Percentiles rank a stretch among this genome's conserved stretches.
These are phyloP conservation scores for Labeo calbasu DNA, from an alignment of 2,797 vertebrate species.

Conservation along the genomic window DNA sequence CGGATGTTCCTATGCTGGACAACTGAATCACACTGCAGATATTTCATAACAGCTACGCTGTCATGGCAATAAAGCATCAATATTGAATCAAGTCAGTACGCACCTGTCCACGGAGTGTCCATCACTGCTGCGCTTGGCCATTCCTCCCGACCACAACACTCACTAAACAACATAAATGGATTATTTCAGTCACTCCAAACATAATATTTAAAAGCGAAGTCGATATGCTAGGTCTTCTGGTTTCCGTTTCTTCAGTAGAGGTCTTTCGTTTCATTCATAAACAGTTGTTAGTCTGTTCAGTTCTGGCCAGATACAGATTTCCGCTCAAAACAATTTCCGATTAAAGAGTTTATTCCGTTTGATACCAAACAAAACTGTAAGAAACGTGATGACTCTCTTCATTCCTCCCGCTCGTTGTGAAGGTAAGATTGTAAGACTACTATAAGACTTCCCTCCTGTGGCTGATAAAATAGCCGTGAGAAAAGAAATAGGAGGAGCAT, in stretches of 20 bases:
- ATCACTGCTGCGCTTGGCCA: conserved; percentile 23
- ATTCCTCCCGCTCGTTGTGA: background rate
- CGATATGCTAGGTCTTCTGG: background rate
- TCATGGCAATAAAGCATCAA: background rate
- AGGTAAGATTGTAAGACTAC: background rate
- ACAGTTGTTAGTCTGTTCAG: background rate
- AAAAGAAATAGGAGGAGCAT: conserved; percentile 17
- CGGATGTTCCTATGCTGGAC: background rate
- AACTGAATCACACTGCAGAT: background rate
- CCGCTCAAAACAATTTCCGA: background rate
- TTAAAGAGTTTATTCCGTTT: background rate
- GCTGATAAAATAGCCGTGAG: background rate
- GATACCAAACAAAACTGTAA: background rate
- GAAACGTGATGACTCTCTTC: background rate
- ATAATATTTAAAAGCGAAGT: background rate
- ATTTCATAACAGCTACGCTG: background rate
- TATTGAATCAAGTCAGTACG: conserved; percentile 9
- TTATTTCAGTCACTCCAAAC: conserved; percentile 7
- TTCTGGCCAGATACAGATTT: background rate
- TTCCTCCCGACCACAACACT: background rate
- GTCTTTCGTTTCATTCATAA: background rate
- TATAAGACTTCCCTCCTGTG: background rate
- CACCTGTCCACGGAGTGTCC: conserved; percentile 54
- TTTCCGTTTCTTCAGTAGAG: background rate
- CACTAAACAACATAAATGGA: background rate